phyloP scores from a whole-genome alignment of 1,140 invertebrate genomes.

The Temnothorax nylanderi region DNA sequence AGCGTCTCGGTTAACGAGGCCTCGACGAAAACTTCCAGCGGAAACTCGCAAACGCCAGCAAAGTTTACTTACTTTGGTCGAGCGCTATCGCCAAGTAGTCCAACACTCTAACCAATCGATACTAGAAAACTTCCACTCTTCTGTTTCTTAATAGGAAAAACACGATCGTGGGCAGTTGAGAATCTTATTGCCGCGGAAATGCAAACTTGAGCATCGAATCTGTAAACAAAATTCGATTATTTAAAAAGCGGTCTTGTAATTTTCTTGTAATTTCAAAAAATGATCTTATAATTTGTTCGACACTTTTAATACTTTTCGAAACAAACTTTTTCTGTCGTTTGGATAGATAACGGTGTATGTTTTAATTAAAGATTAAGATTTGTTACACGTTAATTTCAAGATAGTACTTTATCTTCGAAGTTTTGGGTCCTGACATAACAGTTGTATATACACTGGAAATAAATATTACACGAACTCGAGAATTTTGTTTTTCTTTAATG shows the following conservation, averaged over 20 bases:
- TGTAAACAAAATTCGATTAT: neutral
- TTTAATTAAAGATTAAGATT: neutral
- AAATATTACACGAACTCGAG: neutral
- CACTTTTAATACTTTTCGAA: neutral
- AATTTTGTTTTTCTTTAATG: neutral
- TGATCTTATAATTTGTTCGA: neutral
- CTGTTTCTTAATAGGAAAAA: conserved; percentile 24
- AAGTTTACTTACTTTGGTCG: conserved; percentile 38
- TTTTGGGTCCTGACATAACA: neutral
- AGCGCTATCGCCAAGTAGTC: conserved; percentile 3
- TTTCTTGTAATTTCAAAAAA: neutral
- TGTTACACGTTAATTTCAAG: neutral
- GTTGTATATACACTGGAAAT: neutral
- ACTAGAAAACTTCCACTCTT: conserved; percentile 21
- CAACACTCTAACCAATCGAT: conserved; percentile 17
- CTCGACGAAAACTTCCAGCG: neutral
- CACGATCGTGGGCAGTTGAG: neutral
- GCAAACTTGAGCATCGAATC: neutral
- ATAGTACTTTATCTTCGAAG: neutral
- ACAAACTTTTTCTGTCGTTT: neutral
- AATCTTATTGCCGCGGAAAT: neutral
- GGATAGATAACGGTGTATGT: neutral
- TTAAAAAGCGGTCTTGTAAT: neutral
- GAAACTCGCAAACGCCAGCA: conserved; percentile 11
- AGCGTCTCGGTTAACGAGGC: neutral